Percentiles rank a stretch among this genome's conserved stretches.
Conservation (phyloP, 2,888 invertebrate species). For the Cheiracanthium punctorium region DNA sequence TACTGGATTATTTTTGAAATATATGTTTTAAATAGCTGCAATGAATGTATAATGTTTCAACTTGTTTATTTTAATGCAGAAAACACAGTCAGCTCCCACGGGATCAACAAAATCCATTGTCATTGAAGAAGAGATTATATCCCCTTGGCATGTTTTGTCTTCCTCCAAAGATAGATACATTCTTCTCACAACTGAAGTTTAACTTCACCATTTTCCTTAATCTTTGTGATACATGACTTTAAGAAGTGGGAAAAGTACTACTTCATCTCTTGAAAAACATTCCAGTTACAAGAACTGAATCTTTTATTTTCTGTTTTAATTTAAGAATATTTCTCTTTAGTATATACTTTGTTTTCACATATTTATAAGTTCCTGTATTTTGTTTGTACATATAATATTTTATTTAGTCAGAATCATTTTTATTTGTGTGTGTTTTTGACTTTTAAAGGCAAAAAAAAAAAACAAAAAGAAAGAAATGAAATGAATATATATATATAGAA, state of each 20-base stretch:
- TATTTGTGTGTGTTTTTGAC: no score
- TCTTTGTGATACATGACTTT: not conserved
- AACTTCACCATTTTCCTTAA: not conserved
- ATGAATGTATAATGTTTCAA: no score
- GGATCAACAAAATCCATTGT: conserved; percentile 33
- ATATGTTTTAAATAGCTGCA: no score
- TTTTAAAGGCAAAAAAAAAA: no score
- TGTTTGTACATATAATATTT: not conserved
- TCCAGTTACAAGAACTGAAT: not conserved
- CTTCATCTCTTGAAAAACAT: conserved; percentile 14
- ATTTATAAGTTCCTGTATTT: not conserved
- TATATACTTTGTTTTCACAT: no score
- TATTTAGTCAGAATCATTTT: no score
- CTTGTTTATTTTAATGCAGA: conserved; percentile 28
- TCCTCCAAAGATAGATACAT: conserved; percentile 28
- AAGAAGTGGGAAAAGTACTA: not conserved
- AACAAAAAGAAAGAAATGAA: no score
- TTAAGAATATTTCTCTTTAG: no score
- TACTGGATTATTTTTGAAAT: no score
- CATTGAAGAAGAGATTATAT: conserved; percentile 45
- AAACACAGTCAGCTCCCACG: conserved; percentile 12
- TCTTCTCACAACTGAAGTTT: conserved; percentile 54
- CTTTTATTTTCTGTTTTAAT: no score
- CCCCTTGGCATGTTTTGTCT: conserved; percentile 51
- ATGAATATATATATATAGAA: no score